Conservation (phyloP, 1,140 invertebrate genomes). For the Leptoteleia sp. region DNA sequence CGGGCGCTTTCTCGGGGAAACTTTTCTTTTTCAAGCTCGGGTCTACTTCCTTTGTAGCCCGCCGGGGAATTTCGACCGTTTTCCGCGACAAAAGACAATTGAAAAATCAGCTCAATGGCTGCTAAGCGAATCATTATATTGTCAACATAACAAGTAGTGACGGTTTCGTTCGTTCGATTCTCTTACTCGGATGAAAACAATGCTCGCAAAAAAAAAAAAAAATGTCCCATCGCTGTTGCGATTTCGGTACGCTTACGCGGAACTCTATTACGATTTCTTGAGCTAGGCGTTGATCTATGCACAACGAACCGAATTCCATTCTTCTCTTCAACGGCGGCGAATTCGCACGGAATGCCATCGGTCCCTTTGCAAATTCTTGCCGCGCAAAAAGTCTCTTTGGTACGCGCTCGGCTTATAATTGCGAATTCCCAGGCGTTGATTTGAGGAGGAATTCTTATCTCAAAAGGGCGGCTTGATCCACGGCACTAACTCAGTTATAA, state of each 20-base stretch:
- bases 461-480: conserved; percentile 37
- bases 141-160: neutral
- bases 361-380: conserved; percentile 45
- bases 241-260: conserved; percentile 12
- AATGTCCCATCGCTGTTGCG: conserved; percentile 13
- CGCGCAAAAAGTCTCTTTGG: conserved; percentile 59
- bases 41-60: neutral
- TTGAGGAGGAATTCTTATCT: conserved; percentile 65
- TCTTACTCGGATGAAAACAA: neutral
- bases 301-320: conserved; percentile 66
- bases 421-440: conserved; percentile 70
- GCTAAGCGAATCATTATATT: conserved; percentile 8
- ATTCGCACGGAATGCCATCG: conserved; percentile 64
- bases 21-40: conserved; percentile 8
- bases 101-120: conserved; percentile 9
- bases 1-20: neutral
- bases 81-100: conserved; percentile 30
- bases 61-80: neutral
- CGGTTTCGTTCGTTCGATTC: conserved; percentile 13
- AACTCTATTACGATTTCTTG: conserved; percentile 49
- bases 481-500: conserved; percentile 24
- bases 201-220: neutral
- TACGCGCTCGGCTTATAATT: conserved; percentile 67
- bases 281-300: conserved; percentile 52
- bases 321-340: conserved; percentile 34